Evolutionary conservation across 1,140 invertebrate genomes (phyloP), one percentile per base, ranked within the genome.

Genomic region (Periplaneta americana): DNA sequence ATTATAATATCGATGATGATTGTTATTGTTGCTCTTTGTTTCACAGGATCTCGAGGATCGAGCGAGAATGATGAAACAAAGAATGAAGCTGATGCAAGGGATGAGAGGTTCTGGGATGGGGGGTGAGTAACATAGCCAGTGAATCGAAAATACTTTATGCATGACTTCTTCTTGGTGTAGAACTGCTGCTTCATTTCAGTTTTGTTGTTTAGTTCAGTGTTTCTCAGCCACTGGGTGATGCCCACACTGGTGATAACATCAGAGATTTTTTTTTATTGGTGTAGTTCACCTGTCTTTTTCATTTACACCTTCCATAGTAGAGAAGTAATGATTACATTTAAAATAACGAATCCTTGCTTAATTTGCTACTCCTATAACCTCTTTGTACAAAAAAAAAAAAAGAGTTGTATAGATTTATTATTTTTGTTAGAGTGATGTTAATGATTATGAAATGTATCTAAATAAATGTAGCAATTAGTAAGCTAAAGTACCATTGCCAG

Each of bases 31-130:
- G 17, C 18, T 36, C 74, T 74, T 75, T 83, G 32, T 93, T 36
- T 90, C 91, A 6, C 93, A 96, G 90, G 96, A 98, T 86, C 91
- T 97, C 80, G 96, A 98, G 86, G 96, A 97, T 87, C 91, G 96
- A 86, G 91, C 94, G 32, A 91, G 93, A 80, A 91, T 92, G 83
- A 91, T 95, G 84, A 94, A 93, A 83, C 91, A 93, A 84, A 90
- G 92, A 84, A 93, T 92, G 89, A 90, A 93, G 80, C 92, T 92
- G 86, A 89, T 91, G 85, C 90, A 91, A 78, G 85, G 85, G 77
- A 94, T 94, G 87, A 91, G 93, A 84, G 94, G 92, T 87, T 93
- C 93, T 80, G 91, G 92, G 28, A 90, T 89, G 85, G 90, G 91
- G 85, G 91, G 88, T 90, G 85, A 85, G 80, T 76, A 18, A 28